Evolutionary conservation across 1,140 invertebrate genomes (phyloP).

Genomic region (Carposina sasakii): DNA sequence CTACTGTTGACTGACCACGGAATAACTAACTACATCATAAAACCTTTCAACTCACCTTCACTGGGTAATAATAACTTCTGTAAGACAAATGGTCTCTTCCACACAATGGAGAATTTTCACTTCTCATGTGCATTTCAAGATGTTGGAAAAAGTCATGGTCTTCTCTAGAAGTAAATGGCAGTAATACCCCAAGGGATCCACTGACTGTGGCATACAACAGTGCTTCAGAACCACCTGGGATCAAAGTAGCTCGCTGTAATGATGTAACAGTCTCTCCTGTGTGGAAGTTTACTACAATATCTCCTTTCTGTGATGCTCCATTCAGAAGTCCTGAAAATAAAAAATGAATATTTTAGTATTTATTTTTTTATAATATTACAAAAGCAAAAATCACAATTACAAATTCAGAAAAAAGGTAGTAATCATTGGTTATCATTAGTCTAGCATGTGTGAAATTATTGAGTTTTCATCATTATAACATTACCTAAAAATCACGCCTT

Average conservation of each 20-base stretch:
- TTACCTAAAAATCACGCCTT: no score
- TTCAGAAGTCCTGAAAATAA: constrained; percentile 82
- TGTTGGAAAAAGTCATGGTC: constrained; percentile 99
- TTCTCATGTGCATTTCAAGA: constrained; percentile 99
- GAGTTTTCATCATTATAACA: no score
- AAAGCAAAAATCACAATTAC: no score
- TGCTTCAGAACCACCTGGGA: constrained; percentile 97
- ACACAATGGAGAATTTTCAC: constrained; percentile 96
- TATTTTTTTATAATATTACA: no score
- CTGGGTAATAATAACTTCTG: constrained; percentile 97
- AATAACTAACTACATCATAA: no score
- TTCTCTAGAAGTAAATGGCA: constrained; percentile 98
- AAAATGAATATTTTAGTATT: no score
- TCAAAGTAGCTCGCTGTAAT: constrained; percentile 94
- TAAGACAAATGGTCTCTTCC: constrained; percentile 98
- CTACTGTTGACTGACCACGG: constrained; percentile 60
- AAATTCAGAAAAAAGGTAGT: constrained; percentile 41
- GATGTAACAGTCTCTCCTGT: constrained; percentile 96
- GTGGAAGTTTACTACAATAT: constrained; percentile 93
- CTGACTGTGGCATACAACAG: constrained; percentile 97
- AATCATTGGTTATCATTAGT: constrained; percentile 69
- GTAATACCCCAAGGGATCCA: constrained; percentile 95
- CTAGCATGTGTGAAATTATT: constrained; percentile 71
- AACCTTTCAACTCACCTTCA: constrained; percentile 84
- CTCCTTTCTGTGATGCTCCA: constrained; percentile 98